Conservation (phyloP, 2,797 vertebrate species). For the Sebastes itinus region DNA sequence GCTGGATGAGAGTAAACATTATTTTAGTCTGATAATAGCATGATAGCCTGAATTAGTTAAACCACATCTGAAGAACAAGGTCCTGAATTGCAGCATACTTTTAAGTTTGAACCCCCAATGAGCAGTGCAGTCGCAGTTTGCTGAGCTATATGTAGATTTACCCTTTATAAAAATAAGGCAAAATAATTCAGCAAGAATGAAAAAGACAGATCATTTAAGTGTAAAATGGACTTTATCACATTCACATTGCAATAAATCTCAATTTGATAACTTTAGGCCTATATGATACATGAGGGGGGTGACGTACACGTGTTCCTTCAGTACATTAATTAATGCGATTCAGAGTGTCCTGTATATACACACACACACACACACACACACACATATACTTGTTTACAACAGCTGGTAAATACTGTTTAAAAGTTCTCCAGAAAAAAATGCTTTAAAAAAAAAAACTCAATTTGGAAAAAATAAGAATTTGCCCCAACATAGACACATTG, state of each 20-base stretch:
- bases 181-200: not conserved
- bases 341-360: constrained; percentile 58
- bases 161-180: not conserved
- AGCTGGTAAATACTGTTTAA: constrained; percentile 78
- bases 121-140: not conserved
- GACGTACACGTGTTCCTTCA: constrained; percentile 79
- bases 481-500: not conserved
- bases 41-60: not conserved
- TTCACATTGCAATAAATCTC: constrained; percentile 83
- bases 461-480: not conserved
- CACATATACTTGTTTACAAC: constrained; percentile 64
- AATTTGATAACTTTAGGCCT: constrained; percentile 73
- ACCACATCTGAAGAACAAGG: not conserved
- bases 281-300: constrained; percentile 74
- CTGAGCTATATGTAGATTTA: not conserved
- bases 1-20: not conserved
- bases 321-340: constrained; percentile 71
- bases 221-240: constrained; percentile 83
- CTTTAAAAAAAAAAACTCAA: constrained; percentile 18
- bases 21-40: not conserved
- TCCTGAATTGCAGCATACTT: not conserved
- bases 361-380: constrained; percentile 62
- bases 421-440: constrained; percentile 50
- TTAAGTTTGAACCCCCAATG: not conserved
- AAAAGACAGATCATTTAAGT: constrained; percentile 38